A percentile compares a stretch with the other conserved stretches of the same genome.
Conservation (phyloP, 37 sponge, comb jelly and placozoan genomes). For the Beroe ovata region DNA sequence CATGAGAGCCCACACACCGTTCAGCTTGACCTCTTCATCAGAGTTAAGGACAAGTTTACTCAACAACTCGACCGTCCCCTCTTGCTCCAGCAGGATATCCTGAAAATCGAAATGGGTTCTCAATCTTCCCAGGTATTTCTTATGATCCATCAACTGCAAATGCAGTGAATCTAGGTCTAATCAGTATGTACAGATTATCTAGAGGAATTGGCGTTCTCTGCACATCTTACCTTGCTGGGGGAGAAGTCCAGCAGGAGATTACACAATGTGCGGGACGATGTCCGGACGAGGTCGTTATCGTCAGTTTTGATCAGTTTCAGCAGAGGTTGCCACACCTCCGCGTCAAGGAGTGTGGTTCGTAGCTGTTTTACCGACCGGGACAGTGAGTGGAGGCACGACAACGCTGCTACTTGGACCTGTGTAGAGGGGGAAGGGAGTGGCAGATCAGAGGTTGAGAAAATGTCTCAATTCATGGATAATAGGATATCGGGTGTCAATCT, state of each 20-base stretch:
- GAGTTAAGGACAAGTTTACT: slow-evolving; percentile 41
- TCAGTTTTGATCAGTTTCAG: slow-evolving; percentile 66
- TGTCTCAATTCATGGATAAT: neutral
- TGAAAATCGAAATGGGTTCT: slow-evolving; percentile 8
- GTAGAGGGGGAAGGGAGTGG: neutral
- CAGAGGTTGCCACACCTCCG: slow-evolving; percentile 70
- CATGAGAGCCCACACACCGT: slow-evolving; percentile 66
- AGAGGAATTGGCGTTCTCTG: too few relatives aligned
- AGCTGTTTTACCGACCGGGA: slow-evolving; percentile 79
- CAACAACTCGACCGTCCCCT: slow-evolving; percentile 44
- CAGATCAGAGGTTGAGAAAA: neutral
- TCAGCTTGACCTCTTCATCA: slow-evolving; percentile 58
- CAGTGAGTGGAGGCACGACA: slow-evolving; percentile 72
- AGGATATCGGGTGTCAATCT: too few relatives aligned
- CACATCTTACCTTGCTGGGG: slow-evolving; percentile 71
- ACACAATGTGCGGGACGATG: slow-evolving; percentile 69
- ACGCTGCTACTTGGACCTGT: slow-evolving; percentile 62
- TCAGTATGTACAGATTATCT: too few relatives aligned
- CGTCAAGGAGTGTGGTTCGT: slow-evolving; percentile 70
- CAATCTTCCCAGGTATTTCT: too few relatives aligned
- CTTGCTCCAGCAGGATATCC: slow-evolving; percentile 61
- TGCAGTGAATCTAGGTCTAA: too few relatives aligned
- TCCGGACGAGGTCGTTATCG: slow-evolving; percentile 67
- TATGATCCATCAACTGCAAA: too few relatives aligned
- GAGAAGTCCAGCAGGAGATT: slow-evolving; percentile 78